Percentiles rank a stretch among this genome's conserved stretches.
Conservation (phyloP, 2,888 invertebrate genomes). For the Cerastis rubricosa region DNA sequence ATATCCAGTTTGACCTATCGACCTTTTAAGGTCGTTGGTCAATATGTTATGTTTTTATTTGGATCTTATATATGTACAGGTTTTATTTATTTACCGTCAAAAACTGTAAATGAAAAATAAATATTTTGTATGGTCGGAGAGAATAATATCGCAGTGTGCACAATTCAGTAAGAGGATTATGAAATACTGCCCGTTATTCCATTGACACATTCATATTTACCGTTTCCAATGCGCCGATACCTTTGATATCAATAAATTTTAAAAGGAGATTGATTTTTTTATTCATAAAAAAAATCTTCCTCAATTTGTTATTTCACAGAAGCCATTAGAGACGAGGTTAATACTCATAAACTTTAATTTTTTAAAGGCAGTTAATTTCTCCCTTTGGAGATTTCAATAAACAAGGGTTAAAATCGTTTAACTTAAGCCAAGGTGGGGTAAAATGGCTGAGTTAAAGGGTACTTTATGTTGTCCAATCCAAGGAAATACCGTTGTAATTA, state of each 20-base stretch:
- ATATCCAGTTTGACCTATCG: background rate
- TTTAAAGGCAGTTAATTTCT: constrained; percentile 31
- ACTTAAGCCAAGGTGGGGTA: constrained; percentile 37
- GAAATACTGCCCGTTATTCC: constrained; percentile 46
- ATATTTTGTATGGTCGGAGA: constrained; percentile 16
- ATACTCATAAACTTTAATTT: constrained; percentile 21
- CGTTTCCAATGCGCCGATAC: constrained; percentile 22
- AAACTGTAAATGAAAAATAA: constrained; percentile 9
- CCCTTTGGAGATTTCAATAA: constrained; percentile 49
- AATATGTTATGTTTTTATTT: background rate
- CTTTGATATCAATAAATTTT: constrained; percentile 9
- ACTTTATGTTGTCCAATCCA: constrained; percentile 49
- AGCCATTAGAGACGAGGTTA: background rate
- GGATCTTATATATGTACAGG: background rate
- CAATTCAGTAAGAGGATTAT: constrained; percentile 56
- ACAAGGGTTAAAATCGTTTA: constrained; percentile 47
- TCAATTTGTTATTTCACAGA: constrained; percentile 9
- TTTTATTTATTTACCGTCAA: constrained; percentile 7
- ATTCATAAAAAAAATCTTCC: constrained; percentile 1
- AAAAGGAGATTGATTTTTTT: background rate
- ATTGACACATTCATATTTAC: constrained; percentile 31
- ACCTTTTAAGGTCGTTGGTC: background rate
- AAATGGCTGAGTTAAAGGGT: constrained; percentile 47
- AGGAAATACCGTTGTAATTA: background rate
- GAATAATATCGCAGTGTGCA: constrained; percentile 42